Base-by-base conservation (phyloP, 1,140 invertebrate genomes). In the Ostrea denselamellosa region DNA sequence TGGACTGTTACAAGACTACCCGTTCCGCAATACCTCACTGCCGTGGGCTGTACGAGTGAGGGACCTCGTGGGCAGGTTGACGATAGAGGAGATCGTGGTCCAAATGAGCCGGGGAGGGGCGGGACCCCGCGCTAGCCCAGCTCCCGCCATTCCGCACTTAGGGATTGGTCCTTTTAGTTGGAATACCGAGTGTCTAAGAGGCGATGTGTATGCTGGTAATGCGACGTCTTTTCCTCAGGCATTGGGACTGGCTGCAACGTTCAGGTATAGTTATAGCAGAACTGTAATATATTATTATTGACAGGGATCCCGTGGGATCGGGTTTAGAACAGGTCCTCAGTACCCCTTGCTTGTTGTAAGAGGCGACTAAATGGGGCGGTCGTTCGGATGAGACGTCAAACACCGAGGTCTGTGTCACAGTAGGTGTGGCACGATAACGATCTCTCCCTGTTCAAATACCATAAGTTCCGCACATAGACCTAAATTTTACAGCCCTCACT, bases 151-250 rank as follows among this genome's bases (percentile, higher is more conserved):
- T 68, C 77, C 83, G 2, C 90, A 93, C 65, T 90, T 95, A 2
- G 92, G 92, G 28, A 93, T 95, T n/a, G 90, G 89, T 8, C 93
- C 92, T 7, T 94, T 93, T 84, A 89, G 87, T 28, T 95, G 93
- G 93, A 91, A 92, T 68, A 94, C 93, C 0, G 94, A 95, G 89
- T 95, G 94, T 91, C 87, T 94, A 14, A 89, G 91, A 10, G 94
- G 94, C 8, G 93, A 93, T 83, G 92, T 85, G 9, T 25, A 71
- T 7, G 85, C 91, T 19, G 93, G 92, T 86, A 91, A 91, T 44
- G 91, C 93, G 25, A 94, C 94, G 8, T 91, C 92, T 12, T 95
- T 94, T 88, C 93, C 94, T 44, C 92, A 93, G 71, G 89, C 94
- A 2, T 89, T 95, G 34, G 93, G 93, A 71, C 82, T 94, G 25